Base-by-base conservation (phyloP, 2,888 invertebrate genomes). In the Tupiocoris notatus region DNA sequence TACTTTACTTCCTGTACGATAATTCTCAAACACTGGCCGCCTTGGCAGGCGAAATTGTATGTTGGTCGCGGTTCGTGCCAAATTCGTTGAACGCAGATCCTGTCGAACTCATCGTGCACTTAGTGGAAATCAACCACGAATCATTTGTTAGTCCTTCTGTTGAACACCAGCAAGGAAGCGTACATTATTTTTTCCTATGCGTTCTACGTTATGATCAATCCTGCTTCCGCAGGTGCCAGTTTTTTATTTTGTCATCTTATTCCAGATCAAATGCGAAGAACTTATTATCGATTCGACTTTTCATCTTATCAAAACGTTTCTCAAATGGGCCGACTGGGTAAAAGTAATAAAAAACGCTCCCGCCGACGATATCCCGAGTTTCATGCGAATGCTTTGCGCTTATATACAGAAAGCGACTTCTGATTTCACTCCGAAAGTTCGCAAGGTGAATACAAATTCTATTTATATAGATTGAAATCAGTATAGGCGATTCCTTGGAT, bases 21-120 rank as follows among this genome's bases (percentile, higher is more conserved):
- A 24, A 23, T 20, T 58, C 25, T 2, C 70, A 70, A 59, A 17
- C 61, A 17, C 24, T 70, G 70, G 61, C 24, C 0, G 61, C 54
- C 1, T 39, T 70, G 22, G 70, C 70, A 1, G 70, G 59, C 3
- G 70, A 70, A 59, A 59, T 70, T 20, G 70, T 70, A 18, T 70
- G 18, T 24, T 70, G 70, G 70, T 70, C 70, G 1, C 70, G 61
- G 54, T 70, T 70, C 18, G 70, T 70, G 12, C 70, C 70, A 16
- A n/a, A n/a, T n/a, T n/a, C n/a, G n/a, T n/a, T 70, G 24, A 54
- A 25, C 2, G 61, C 18, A 21, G 70, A 70, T 23, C 70, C 70
- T 6, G 70, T 70, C 2, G 70, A 58, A 18, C 24, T 70, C n/a
- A 61, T 70, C 18, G 70, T 70, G 58, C 70, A 70, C 9, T 61